Conservation (phyloP, 2,797 vertebrate genomes). For the Denticeps clupeoides region DNA sequence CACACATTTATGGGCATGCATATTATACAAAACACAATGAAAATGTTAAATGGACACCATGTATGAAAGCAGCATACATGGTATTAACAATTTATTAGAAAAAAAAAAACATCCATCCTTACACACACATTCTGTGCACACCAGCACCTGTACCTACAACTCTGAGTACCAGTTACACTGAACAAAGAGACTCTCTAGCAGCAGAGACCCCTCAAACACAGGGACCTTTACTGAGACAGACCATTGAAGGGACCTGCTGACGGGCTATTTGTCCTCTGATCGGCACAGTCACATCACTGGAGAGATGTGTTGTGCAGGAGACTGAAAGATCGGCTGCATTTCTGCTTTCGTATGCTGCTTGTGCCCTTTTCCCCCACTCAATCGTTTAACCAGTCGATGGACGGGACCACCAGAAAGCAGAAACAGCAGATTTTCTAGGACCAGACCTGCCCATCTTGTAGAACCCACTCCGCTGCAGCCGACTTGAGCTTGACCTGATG, state of each 20-base stretch:
- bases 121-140: too few species aligned
- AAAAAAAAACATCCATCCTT: neutral
- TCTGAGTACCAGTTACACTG: too few species aligned
- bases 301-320: too few species aligned
- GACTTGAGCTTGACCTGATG: neutral
- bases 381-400: neutral
- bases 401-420: neutral
- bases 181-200: neutral
- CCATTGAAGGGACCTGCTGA: too few species aligned
- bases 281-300: too few species aligned
- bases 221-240: too few species aligned
- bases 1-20: too few species aligned
- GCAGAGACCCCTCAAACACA: neutral
- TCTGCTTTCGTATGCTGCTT: neutral
- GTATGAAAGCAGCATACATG: constrained; percentile 25
- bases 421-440: neutral
- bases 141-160: too few species aligned
- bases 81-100: neutral
- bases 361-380: neutral
- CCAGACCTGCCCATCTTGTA: neutral
- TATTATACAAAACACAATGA: too few species aligned
- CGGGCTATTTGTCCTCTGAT: too few species aligned
- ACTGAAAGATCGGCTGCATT: neutral
- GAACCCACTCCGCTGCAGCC: neutral
- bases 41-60: constrained; percentile 11